Evolutionary conservation across 2,113 vertebrate genomes (phyloP).

Genomic region (Spea bombifrons): DNA sequence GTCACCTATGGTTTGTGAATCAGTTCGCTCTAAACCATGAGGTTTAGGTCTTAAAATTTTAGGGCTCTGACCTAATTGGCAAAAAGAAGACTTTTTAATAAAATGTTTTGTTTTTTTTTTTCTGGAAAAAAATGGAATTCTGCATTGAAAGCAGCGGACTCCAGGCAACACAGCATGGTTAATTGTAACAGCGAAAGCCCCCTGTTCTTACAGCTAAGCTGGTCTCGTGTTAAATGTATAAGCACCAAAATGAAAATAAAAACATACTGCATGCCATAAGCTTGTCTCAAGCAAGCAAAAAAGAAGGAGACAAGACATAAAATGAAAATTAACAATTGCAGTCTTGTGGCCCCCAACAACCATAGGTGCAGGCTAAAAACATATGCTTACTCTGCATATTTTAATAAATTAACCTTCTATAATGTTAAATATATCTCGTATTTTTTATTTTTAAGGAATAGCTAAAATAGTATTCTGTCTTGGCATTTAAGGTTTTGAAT

Average conservation of each 20-base stretch:
- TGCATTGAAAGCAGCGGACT: constrained; percentile 57
- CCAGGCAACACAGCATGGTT: constrained; percentile 60
- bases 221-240: constrained; percentile 51
- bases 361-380: no score
- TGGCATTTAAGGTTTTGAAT: no score
- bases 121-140: constrained; percentile 57
- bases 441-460: no score
- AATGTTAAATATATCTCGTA: no score
- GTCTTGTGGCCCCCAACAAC: neutral
- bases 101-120: constrained; percentile 59
- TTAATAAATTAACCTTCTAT: no score
- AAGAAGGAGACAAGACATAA: neutral
- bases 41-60: constrained; percentile 99
- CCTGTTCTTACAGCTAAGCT: constrained; percentile 48
- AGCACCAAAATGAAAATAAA: constrained; percentile 51
- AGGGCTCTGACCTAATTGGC: constrained; percentile 99
- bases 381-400: no score
- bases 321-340: neutral
- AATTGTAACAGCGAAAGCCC: constrained; percentile 60
- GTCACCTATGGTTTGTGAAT: constrained; percentile 99
- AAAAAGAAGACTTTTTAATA: constrained; percentile 94
- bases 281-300: constrained; percentile 41
- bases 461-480: no score
- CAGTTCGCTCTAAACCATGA: constrained; percentile 97
- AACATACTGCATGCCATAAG: constrained; percentile 55